These are phyloP conservation scores for Cryptoblepharus egeriae DNA, from an alignment of 2,797 vertebrate genomes.

Conservation along the genomic window DNA sequence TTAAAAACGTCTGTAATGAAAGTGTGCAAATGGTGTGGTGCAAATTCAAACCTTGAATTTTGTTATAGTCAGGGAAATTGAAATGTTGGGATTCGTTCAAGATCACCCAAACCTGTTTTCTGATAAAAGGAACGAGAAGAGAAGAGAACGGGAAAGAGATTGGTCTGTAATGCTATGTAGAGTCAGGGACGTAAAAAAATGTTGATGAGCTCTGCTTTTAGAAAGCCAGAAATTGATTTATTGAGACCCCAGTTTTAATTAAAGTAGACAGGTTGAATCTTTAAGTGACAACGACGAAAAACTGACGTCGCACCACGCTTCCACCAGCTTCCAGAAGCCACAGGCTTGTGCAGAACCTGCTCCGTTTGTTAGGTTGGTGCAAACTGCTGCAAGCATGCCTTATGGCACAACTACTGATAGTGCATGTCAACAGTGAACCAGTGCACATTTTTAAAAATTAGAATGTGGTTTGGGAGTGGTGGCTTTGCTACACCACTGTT, in stretches of 20 bases:
- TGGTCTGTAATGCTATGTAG: neutral
- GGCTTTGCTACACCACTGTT: no score
- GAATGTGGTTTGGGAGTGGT: no score
- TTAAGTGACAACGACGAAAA: neutral
- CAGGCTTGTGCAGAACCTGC: no score
- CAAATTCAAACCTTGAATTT: conserved; percentile 36
- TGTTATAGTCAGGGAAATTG: conserved; percentile 30
- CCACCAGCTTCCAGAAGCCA: no score
- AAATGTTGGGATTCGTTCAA: conserved; percentile 30
- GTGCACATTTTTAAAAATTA: no score
- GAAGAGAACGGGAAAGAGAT: neutral
- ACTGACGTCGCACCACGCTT: neutral
- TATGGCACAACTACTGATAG: no score
- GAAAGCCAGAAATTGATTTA: neutral
- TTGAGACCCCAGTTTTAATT: neutral
- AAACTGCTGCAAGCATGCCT: no score
- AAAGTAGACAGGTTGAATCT: neutral
- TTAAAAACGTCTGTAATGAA: conserved; percentile 31
- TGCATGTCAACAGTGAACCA: no score
- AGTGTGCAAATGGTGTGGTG: neutral
- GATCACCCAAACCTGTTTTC: conserved; percentile 8
- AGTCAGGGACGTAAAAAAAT: conserved; percentile 27
- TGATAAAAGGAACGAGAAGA: conserved; percentile 11
- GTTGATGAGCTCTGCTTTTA: neutral
- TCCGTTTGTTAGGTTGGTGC: no score